Conservation (phyloP, 2,113 vertebrate genomes). For the Saccopteryx leptura region DNA sequence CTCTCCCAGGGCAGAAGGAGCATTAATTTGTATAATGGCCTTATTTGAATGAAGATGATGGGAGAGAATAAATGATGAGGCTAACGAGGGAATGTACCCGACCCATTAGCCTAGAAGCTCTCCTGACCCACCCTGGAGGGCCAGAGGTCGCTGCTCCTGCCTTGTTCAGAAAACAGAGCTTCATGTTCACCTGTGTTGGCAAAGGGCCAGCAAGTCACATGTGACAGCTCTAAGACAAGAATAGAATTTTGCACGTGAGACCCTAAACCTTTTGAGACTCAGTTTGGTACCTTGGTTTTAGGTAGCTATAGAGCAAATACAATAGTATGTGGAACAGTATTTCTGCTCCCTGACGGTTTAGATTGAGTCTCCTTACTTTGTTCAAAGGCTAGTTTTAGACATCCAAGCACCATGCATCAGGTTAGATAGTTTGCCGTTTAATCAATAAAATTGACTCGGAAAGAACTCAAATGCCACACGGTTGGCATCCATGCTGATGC, state of each 20-base stretch:
- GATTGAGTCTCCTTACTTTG: slow-evolving; percentile 22
- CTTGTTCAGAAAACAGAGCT: background rate
- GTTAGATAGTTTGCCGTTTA: slow-evolving; percentile 68
- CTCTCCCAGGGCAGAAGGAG: background rate
- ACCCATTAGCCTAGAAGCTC: background rate
- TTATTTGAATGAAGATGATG: background rate
- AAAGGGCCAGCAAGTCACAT: background rate
- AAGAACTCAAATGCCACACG: slow-evolving; percentile 57
- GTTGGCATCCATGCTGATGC: slow-evolving; percentile 50
- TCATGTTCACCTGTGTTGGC: background rate
- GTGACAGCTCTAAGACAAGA: background rate
- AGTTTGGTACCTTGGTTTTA: slow-evolving; percentile 24
- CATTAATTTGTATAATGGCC: background rate
- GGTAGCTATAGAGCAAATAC: background rate
- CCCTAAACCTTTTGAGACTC: background rate
- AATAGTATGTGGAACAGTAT: slow-evolving; percentile 11
- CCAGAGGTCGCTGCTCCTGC: background rate
- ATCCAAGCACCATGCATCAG: background rate
- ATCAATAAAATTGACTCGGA: slow-evolving; percentile 75
- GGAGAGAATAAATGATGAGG: background rate
- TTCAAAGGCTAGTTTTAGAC: slow-evolving; percentile 68
- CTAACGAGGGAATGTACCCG: background rate
- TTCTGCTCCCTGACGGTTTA: slow-evolving; percentile 58
- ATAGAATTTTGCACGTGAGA: slow-evolving; percentile 37
- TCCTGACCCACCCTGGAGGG: background rate